phyloP scores from a whole-genome alignment of 2,888 invertebrate genomes.

The Synergus umbraculus region DNA sequence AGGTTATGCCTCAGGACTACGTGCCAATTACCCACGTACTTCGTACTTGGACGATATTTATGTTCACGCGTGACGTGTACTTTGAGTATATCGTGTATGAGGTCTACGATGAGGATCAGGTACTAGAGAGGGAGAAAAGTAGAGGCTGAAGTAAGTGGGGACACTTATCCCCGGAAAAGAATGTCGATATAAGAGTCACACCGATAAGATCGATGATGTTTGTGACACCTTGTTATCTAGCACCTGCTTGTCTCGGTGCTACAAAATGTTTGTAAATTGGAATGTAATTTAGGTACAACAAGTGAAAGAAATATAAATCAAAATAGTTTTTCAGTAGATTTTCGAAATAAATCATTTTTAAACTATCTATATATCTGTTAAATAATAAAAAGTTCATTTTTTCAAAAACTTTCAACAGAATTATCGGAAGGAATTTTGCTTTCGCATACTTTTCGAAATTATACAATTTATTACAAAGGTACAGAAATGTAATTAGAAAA shows the following conservation, averaged over 20 bases:
- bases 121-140: constrained; percentile 17
- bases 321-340: too few species aligned
- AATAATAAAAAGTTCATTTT: too few species aligned
- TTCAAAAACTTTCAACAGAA: too few species aligned
- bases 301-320: too few species aligned
- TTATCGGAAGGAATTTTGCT: too few species aligned
- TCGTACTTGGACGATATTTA: constrained; percentile 41
- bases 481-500: too few species aligned
- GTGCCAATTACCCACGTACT: constrained; percentile 45
- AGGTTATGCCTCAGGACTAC: constrained; percentile 41
- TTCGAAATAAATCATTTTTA: too few species aligned
- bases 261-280: neutral
- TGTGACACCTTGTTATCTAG: constrained; percentile 6
- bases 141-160: constrained; percentile 15
- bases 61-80: constrained; percentile 38
- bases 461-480: too few species aligned
- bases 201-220: constrained; percentile 17
- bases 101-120: constrained; percentile 9
- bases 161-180: constrained; percentile 10
- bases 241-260: neutral
- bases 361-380: too few species aligned
- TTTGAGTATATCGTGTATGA: constrained; percentile 25
- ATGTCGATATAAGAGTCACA: constrained; percentile 31
- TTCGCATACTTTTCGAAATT: too few species aligned
- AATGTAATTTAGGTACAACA: neutral